Base-by-base conservation (phyloP, 2,888 invertebrate species). In the Aethes cnicana region DNA sequence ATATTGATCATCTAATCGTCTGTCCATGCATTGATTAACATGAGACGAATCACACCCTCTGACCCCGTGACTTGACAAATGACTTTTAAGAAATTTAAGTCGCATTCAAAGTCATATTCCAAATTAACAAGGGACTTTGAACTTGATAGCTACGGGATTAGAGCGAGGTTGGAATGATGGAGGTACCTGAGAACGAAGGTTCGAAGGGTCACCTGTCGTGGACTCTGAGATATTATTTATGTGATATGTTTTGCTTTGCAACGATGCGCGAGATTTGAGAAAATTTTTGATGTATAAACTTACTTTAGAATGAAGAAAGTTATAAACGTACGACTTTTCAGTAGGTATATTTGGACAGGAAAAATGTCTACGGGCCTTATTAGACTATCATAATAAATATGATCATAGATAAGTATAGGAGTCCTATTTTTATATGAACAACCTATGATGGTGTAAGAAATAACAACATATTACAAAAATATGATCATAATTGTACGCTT, bases 21-120 rank as follows among this genome's bases (percentile, higher is more conserved):
- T 67, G 76, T 73, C 74, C 53, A 61, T 73, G 56, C 66, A 73
- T 79, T 81, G 81, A 81, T 83, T 79, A 81, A 69, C 71, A 72
- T 68, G 72, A 76, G 76, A 74, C 77, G 74, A 69, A 77, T 81
- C 69, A 64, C 74, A 72, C 77, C 79, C 80, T 77, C 68, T 78
- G 82, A 81, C 81, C 78, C 65, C 52, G 58, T 62, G n/a, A 55
- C 64, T 74, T 84, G 83, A 84, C 83, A 83, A 83, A 83, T 81
- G 77, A 72, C 77, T 75, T 71, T 66, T 37, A 62, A 52, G 64
- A 72, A 72, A 69, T 73, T 68, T 68, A 39, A 54, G 55, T 44
- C 54, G 47, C 26, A 12, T 43, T 39, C 16, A 44, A 42, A 28
- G 11, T 9, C 41, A 11, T 26, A 2, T 4, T n/a, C 17, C n/a